These are phyloP conservation scores for Microplitis deprimator DNA, from an alignment of 2,888 invertebrate genomes.

Conservation along the genomic window DNA sequence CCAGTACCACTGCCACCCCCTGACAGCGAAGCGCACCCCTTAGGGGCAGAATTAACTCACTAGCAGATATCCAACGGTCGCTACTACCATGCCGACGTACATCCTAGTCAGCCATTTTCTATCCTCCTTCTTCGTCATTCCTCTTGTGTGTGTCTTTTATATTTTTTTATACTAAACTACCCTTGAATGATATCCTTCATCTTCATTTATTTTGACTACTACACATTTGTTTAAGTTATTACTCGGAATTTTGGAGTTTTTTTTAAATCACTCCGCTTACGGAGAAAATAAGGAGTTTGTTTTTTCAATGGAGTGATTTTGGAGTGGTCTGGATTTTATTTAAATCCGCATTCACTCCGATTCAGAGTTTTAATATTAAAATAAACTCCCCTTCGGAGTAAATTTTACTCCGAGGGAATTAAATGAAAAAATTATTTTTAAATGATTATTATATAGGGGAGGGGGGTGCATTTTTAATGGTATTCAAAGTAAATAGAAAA, in stretches of 20 bases:
- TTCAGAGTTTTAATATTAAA: too few species aligned
- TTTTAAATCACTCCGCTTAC: too few species aligned
- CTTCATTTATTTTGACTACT: conserved; percentile 63
- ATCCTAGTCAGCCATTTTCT: conserved; percentile 20
- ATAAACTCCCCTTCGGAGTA: too few species aligned
- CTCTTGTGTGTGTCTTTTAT: conserved; percentile 32
- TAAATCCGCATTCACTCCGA: too few species aligned
- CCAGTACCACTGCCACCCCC: conserved; percentile 31
- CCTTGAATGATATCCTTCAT: conserved; percentile 26
- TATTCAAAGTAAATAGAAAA: too few species aligned
- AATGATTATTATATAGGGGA: too few species aligned
- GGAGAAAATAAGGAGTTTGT: too few species aligned
- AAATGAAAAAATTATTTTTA: too few species aligned
- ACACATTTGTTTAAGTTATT: conserved; percentile 50
- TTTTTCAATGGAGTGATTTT: too few species aligned
- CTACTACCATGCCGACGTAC: conserved; percentile 16
- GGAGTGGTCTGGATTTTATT: too few species aligned
- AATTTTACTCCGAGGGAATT: too few species aligned
- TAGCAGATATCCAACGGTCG: conserved; percentile 62
- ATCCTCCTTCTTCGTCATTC: conserved; percentile 30
- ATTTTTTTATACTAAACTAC: background rate
- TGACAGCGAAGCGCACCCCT: conserved; percentile 49
- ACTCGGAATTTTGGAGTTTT: background rate
- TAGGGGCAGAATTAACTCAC: conserved; percentile 69
- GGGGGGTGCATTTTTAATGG: too few species aligned